Evolutionary conservation across 2,888 invertebrate genomes (phyloP).

Genomic region (Laspeyria flexula): DNA sequence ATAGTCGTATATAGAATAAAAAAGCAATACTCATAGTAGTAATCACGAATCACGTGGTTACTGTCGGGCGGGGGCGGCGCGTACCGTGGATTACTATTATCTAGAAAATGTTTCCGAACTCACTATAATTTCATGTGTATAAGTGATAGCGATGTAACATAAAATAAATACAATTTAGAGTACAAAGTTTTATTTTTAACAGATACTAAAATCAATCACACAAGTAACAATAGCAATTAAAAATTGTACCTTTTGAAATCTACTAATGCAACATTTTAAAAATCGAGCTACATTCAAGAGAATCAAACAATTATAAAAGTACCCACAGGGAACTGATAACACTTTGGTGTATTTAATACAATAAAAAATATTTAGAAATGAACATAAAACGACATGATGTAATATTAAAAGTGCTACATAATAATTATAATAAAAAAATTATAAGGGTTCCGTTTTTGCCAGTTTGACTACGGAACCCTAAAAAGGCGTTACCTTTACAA

Average conservation of each 20-base stretch:
- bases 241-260: constrained; percentile 52
- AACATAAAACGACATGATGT: constrained; percentile 44
- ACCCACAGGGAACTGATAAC: constrained; percentile 45
- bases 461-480: too few relatives aligned
- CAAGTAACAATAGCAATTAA: constrained; percentile 59
- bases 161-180: constrained; percentile 30
- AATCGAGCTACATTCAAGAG: constrained; percentile 51
- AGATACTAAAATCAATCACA: constrained; percentile 71
- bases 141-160: too few relatives aligned
- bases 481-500: constrained; percentile 49
- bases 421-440: constrained; percentile 28
- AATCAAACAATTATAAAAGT: constrained; percentile 48
- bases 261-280: constrained; percentile 47
- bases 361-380: constrained; percentile 49
- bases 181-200: constrained; percentile 72
- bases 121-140: too few relatives aligned
- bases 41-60: too few relatives aligned
- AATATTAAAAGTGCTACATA: constrained; percentile 42
- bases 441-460: too few relatives aligned
- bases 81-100: too few relatives aligned
- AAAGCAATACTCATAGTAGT: too few relatives aligned
- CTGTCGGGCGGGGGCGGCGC: too few relatives aligned
- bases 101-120: too few relatives aligned
- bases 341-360: constrained; percentile 56
- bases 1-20: too few relatives aligned